phyloP scores from a whole-genome alignment of 2,113 vertebrate genomes.

The Odontesthes bonariensis region DNA sequence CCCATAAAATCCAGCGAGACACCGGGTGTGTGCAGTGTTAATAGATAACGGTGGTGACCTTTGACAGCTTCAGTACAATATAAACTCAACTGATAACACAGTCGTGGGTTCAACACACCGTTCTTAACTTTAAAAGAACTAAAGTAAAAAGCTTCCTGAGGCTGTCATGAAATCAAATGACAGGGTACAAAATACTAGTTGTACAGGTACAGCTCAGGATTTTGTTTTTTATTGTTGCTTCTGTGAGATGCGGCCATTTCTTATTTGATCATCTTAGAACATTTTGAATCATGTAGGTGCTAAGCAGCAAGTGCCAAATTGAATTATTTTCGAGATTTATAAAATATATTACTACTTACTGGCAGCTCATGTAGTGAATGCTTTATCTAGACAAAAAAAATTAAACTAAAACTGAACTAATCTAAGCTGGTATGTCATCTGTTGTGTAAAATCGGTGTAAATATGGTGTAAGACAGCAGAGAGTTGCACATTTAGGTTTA shows the following conservation, averaged over 20 bases:
- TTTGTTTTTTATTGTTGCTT: conserved; percentile 21
- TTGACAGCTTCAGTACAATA: not conserved
- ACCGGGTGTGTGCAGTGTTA: not conserved
- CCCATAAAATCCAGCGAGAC: conserved; percentile 3
- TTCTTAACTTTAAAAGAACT: not conserved
- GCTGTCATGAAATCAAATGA: not conserved
- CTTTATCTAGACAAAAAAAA: too few species aligned
- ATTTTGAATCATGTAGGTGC: not conserved
- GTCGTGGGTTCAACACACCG: not conserved
- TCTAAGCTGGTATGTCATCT: too few species aligned
- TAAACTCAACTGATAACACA: conserved; percentile 5
- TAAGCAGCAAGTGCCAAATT: not conserved
- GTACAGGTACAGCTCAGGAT: conserved; percentile 4
- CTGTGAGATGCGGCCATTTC: not conserved
- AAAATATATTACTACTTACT: conserved; percentile 1
- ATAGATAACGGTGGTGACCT: conserved; percentile 8
- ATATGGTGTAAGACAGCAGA: too few species aligned
- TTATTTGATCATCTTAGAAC: not conserved
- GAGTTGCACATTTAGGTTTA: too few species aligned
- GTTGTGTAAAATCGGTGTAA: too few species aligned
- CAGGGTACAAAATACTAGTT: not conserved
- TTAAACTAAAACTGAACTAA: too few species aligned
- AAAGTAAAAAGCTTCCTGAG: conserved; percentile 4
- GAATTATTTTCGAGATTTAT: not conserved
- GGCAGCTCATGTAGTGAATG: not conserved